Base-by-base conservation (phyloP, 35 echinoderm and acorn worm genomes). In the Strongylocentrotus purpuratus region DNA sequence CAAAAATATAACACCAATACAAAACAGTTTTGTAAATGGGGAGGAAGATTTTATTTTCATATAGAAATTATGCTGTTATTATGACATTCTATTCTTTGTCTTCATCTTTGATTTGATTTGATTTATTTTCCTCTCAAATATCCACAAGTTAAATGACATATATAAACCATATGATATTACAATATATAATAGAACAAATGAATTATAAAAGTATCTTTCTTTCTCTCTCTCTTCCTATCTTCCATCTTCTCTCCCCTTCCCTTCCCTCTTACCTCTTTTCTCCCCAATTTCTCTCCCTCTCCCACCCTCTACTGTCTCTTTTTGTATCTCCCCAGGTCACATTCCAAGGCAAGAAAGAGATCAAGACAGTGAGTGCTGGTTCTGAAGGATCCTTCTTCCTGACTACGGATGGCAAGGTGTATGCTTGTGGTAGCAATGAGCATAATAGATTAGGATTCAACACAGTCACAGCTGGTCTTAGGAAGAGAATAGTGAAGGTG, bases 351-450 rank as follows among this genome's bases (percentile, higher is more conserved):
- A 96, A 95, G 28, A 97, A 97, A 88, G 96, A 94, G n/a, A 97
- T 99, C 60, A 61, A 70, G 17, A 97, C 97, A 85, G 95, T 99
- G n/a, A 97, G 98, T 95, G 98, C 98, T 22, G 98, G 98, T 17
- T 94, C 95, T 33, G 98, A 99, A 52, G 97, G 97, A 33, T 96
- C 97, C 32, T 99, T 99, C 95, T 99, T 99, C 33, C 46, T 99
- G 18, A 97, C 98, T 4, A 86, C 65, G 45, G 97, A 97, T 88
- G 98, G 98, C 48, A 97, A 97, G 92, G 46, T 97, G 13, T 91
- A 98, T 33, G 98, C 98, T 13, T 99, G 98, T 96, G 98, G 98
- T n/a, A 99, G 98, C 91, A 99, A 99, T 90, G 98, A 99, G 60
- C 94, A 97, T 88, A 99, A 99, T 78, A 96, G 97, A 85, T 94